Evolutionary conservation across 2,888 invertebrate species (phyloP), one percentile per base, ranked within the genome.

Genomic region (Pterostichus madidus): DNA sequence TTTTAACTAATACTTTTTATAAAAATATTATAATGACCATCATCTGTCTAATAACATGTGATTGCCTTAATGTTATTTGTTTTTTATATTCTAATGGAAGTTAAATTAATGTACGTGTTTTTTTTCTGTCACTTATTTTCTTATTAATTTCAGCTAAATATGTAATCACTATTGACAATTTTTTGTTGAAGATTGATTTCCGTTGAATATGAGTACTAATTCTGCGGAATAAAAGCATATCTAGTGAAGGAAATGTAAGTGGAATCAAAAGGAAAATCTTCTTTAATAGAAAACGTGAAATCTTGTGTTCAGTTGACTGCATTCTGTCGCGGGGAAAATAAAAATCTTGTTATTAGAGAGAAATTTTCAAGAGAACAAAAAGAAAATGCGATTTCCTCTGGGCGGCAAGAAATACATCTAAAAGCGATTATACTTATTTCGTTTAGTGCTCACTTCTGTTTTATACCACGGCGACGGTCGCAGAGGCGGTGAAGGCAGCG

Each of bases 391-490:
- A 78, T 78, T 78, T 61, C 61, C 61, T 44, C 64, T 46, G 32
- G 79, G 24, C 53, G 56, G 71, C 53, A 71, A 71, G 84, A 85
- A 86, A 86, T 86, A 80, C 80, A 88, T 88, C 87, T 87, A 87
- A 88, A 87, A 87, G 87, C 86, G 87, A 88, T 88, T 87, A 88
- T 85, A 87, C 86, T 88, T 87, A 87, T 87, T 87, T 86, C 86
- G 86, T 87, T 86, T 86, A 85, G 86, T 83, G 84, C 59, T 80
- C 80, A 80, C 80, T 80, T 80, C 64, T 80, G 80, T 80, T 80
- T 68, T 64, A 49, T 68, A 59, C 77, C 32, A 31, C 32, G 56
- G 77, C 39, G 39, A 8, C 39, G 24, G 17, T n/a, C 49, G 24
- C 31, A 3, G 24, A 24, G 1, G 3, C 24, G 24, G 24, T 24